Evolutionary conservation across 2,888 invertebrate species (phyloP).

Genomic region (Dyspetes luteomarginatus): DNA sequence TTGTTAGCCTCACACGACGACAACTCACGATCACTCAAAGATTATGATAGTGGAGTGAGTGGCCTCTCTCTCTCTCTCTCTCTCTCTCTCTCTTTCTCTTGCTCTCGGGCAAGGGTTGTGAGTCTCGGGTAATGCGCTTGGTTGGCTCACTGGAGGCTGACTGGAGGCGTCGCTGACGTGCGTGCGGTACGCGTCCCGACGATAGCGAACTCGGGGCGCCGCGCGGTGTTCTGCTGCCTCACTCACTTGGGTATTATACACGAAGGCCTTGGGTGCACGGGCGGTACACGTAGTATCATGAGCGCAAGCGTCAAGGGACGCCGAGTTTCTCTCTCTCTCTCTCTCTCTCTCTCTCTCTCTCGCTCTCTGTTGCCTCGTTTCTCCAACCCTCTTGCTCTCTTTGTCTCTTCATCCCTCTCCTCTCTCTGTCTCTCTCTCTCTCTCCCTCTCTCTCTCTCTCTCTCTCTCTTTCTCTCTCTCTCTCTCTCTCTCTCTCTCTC

Average conservation of each 20-base stretch:
- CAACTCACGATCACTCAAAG: slow-evolving; percentile 48
- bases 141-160: slow-evolving; percentile 77
- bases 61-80: slow-evolving; percentile 19
- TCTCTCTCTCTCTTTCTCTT: slow-evolving; percentile 22
- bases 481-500: slow-evolving; percentile 17
- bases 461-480: slow-evolving; percentile 6
- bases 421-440: not conserved
- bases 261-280: slow-evolving; percentile 55
- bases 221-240: slow-evolving; percentile 68
- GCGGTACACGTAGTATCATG: slow-evolving; percentile 48
- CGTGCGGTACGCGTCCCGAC: slow-evolving; percentile 71
- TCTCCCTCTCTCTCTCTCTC: not conserved
- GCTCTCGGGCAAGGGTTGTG: slow-evolving; percentile 44
- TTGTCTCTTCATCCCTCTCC: not conserved
- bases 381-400: not conserved
- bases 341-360: not conserved
- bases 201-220: slow-evolving; percentile 67
- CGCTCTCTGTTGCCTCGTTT: not conserved
- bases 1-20: slow-evolving; percentile 21
- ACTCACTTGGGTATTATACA: slow-evolving; percentile 64
- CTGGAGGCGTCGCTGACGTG: slow-evolving; percentile 75
- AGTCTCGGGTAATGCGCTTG: slow-evolving; percentile 55
- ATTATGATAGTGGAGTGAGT: slow-evolving; percentile 58
- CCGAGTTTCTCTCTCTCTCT: slow-evolving; percentile 12
- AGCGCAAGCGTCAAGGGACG: slow-evolving; percentile 59